Evolutionary conservation across 2,888 invertebrate genomes (phyloP), one percentile per base, ranked within the genome.

Genomic region (Parapristionchus giblindavisi): DNA sequence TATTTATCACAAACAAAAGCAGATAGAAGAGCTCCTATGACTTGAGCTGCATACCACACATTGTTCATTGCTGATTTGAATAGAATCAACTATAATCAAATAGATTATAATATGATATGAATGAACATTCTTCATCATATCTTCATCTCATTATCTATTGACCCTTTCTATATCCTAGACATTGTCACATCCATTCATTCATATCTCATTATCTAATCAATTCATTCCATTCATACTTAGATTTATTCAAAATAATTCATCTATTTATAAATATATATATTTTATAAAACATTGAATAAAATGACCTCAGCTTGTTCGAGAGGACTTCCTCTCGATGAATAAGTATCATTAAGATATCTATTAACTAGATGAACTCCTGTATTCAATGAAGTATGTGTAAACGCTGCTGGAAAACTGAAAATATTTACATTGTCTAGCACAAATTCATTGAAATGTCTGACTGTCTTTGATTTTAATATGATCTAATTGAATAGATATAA

Each of bases 31-130:
- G 86, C 84, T 0, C 86, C 86, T 32, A 80, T 68, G 1, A 85
- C 80, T 78, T 86, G 86, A 32, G 83, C 85, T n/a, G 81, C 83
- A 65, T 86, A 86, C 85, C 81, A 81, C 29, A 78, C 80, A 32
- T 77, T 79, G 71, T 82, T 82, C 65, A 82, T 78, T 43, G 76
- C 78, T 11, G 80, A 80, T 52, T 80, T 80, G 52, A 80, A 66
- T 11, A 80, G 77, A 48, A 78, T 77, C 14, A 81, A 43, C 78
- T 78, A 58, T 14, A 75, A 77, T 27, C 24, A 65, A 24, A 21
- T 21, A 21, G n/a, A 58, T 17, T 58, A 27, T 17, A 58, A 21
- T 11, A 58, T 14, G 48, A 48, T 11, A 48, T 11, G 48, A 48
- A 48, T n/a, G n/a, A n/a, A n/a, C n/a, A n/a, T n/a, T n/a, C n/a